Conservation (phyloP, 2,797 vertebrate genomes). For the Tenualosa thibaudeaui region DNA sequence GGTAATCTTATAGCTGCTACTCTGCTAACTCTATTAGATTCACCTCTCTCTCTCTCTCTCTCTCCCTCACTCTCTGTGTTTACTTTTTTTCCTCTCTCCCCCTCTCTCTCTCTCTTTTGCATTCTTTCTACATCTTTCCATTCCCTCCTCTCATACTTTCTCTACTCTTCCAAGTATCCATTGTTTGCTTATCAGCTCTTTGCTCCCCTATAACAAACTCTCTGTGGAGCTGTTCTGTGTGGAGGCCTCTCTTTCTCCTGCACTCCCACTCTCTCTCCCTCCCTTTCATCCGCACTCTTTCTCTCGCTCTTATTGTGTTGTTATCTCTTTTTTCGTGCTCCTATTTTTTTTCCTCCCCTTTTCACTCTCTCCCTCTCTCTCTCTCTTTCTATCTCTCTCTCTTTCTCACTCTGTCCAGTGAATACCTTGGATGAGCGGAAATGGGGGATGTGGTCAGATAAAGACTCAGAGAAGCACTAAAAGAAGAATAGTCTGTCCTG, state of each 20-base stretch:
- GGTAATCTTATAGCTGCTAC: background rate
- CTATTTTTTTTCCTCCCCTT: slow-evolving; percentile 10
- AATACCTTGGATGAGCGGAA: background rate
- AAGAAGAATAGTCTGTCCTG: slow-evolving; percentile 38
- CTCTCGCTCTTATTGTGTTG: background rate
- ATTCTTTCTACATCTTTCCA: background rate
- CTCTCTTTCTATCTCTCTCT: slow-evolving; percentile 9
- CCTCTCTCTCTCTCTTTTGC: background rate
- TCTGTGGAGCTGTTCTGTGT: background rate
- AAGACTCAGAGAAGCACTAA: slow-evolving; percentile 38
- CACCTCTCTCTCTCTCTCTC: slow-evolving; percentile 35
- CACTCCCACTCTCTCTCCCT: slow-evolving; percentile 25
- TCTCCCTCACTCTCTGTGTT: slow-evolving; percentile 7
- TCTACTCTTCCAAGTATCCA: background rate
- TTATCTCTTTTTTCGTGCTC: background rate
- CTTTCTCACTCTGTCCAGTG: background rate
- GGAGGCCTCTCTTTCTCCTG: slow-evolving; percentile 41
- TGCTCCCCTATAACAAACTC: background rate
- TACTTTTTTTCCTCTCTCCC: background rate
- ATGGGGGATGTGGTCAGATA: slow-evolving; percentile 35
- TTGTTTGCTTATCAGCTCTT: background rate
- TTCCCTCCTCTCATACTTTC: background rate
- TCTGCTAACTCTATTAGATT: background rate
- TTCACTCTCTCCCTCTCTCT: slow-evolving; percentile 15
- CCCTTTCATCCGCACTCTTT: background rate